A percentile compares a stretch with the other conserved stretches of the same genome.
Conservation (phyloP, 2,888 invertebrate genomes). For the Cerceris ruficornis region DNA sequence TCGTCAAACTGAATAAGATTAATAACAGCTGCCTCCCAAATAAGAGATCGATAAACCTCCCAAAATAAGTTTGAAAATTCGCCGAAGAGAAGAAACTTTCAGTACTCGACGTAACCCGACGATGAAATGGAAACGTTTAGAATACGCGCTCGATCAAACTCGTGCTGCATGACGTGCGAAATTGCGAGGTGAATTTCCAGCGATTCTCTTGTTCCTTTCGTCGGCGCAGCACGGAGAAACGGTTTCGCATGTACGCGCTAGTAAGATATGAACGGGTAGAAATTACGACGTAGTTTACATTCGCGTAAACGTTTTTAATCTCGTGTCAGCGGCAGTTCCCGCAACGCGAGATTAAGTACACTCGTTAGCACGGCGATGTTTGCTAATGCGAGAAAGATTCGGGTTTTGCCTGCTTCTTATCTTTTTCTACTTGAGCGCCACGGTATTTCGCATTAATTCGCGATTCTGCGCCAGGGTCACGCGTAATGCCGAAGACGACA, state of each 20-base stretch:
- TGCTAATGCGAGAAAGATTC: constrained; percentile 76
- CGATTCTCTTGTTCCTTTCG: not conserved
- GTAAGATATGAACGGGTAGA: constrained; percentile 28
- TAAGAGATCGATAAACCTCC: too few relatives aligned
- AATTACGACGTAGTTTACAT: constrained; percentile 68
- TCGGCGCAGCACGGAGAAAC: not conserved
- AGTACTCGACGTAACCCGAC: too few relatives aligned
- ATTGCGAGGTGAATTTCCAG: not conserved
- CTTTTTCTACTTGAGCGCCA: constrained; percentile 53
- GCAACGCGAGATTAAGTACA: constrained; percentile 74
- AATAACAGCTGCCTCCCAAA: too few relatives aligned
- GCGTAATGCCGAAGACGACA: constrained; percentile 19
- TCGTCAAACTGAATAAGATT: too few relatives aligned
- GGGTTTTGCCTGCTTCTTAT: constrained; percentile 51
- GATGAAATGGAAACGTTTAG: too few relatives aligned
- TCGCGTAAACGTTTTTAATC: constrained; percentile 74
- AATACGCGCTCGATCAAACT: too few relatives aligned
- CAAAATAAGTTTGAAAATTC: too few relatives aligned
- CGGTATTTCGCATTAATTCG: constrained; percentile 63
- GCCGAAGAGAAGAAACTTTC: too few relatives aligned
- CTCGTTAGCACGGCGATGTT: constrained; percentile 74
- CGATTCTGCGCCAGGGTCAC: constrained; percentile 45
- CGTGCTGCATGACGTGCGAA: not conserved
- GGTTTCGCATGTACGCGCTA: not conserved
- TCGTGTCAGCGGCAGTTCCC: constrained; percentile 69